Percentiles rank a stretch among this genome's conserved stretches.
Evolutionary conservation across 2,797 vertebrate species (phyloP).

Genomic region (Yasuhikotakia modesta): DNA sequence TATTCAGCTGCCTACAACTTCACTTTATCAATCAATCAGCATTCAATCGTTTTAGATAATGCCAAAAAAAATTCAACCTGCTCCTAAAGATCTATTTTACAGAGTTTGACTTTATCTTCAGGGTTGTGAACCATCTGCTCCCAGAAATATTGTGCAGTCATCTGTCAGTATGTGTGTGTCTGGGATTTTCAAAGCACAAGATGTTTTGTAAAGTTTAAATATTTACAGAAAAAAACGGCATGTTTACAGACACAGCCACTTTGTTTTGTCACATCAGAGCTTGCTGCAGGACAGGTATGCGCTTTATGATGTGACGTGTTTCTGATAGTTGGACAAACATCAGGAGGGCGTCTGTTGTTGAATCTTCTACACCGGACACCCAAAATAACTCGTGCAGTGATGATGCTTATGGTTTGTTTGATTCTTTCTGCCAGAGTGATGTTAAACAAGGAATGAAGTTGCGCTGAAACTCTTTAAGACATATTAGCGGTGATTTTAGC

Average conservation of each 20-base stretch:
- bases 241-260: constrained; percentile 10
- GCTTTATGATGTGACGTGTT: constrained; percentile 27
- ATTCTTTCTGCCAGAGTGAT: constrained; percentile 54
- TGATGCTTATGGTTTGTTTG: constrained; percentile 52
- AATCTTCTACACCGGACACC: constrained; percentile 47
- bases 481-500: constrained; percentile 76
- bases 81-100: constrained; percentile 1
- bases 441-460: constrained; percentile 51
- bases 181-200: constrained; percentile 29
- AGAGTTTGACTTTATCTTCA: constrained; percentile 11
- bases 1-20: not conserved
- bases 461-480: constrained; percentile 73
- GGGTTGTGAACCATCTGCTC: constrained; percentile 29
- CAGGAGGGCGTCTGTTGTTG: constrained; percentile 35
- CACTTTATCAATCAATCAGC: not conserved
- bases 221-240: constrained; percentile 30
- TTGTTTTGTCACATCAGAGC: constrained; percentile 45
- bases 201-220: constrained; percentile 41
- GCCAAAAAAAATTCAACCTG: not conserved
- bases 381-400: constrained; percentile 44
- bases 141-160: constrained; percentile 1
- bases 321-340: constrained; percentile 46
- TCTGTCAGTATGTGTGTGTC: constrained; percentile 20
- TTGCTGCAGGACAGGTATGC: constrained; percentile 31
- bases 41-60: not conserved